Conservation (phyloP, 1,140 invertebrate species). For the Diachasma alloeum region DNA sequence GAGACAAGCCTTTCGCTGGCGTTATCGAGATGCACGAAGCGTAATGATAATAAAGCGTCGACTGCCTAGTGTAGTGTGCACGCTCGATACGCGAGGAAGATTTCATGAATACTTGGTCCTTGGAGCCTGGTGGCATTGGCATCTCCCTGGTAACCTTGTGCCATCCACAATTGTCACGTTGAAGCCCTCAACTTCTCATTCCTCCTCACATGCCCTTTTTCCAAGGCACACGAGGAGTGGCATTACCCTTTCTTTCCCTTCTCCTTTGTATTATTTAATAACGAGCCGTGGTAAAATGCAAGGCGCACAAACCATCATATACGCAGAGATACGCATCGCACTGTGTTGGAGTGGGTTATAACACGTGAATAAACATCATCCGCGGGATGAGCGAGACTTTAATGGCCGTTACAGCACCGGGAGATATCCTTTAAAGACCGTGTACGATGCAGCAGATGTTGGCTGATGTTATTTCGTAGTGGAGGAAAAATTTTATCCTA, state of each 20-base stretch:
- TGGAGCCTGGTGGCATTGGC: background rate
- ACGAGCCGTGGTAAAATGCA: background rate
- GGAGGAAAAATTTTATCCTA: background rate
- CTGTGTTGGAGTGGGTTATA: background rate
- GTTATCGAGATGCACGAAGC: slow-evolving; percentile 33
- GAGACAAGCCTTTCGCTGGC: slow-evolving; percentile 18
- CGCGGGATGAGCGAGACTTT: background rate
- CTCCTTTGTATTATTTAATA: background rate
- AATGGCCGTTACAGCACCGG: background rate
- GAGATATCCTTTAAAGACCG: background rate
- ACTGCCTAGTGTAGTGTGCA: slow-evolving; percentile 13
- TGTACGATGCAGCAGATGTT: background rate
- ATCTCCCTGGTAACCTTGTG: background rate
- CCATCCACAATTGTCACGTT: background rate
- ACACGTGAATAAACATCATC: background rate
- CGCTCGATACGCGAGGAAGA: slow-evolving; percentile 8
- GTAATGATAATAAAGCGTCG: slow-evolving; percentile 33
- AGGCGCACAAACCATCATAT: background rate
- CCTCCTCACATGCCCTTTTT: too few relatives aligned
- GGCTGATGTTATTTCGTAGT: background rate
- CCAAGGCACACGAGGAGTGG: background rate
- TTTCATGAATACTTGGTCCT: background rate
- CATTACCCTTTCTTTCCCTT: background rate
- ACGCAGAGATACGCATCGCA: background rate
- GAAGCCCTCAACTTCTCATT: background rate